Conservation (phyloP, 2,888 invertebrate genomes). For the Agrotis clavis region DNA sequence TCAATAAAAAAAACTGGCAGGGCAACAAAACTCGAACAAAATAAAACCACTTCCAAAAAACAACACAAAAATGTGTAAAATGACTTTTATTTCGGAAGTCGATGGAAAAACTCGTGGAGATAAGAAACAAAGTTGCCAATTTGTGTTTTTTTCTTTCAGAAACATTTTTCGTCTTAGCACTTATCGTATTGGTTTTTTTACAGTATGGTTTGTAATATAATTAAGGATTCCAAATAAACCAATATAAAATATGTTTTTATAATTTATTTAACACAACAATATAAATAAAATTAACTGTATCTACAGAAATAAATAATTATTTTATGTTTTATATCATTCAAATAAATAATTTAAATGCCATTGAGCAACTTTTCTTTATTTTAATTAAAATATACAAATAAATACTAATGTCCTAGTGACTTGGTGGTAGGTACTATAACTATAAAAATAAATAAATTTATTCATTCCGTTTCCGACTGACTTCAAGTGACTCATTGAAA, state of each 20-base stretch:
- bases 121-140: no score
- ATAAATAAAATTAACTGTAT: slow-evolving; percentile 45
- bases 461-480: slow-evolving; percentile 53
- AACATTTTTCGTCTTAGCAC: no score
- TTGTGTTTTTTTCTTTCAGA: no score
- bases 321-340: slow-evolving; percentile 1
- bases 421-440: slow-evolving; percentile 71
- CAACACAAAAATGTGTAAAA: no score
- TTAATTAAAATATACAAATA: slow-evolving; percentile 49
- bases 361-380: slow-evolving; percentile 27
- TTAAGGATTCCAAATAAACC: not conserved
- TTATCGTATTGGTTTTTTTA: no score
- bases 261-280: slow-evolving; percentile 49
- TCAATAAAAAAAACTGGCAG: no score
- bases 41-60: no score
- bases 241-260: not conserved
- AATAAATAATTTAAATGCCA: slow-evolving; percentile 5
- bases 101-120: no score
- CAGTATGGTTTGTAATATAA: no score
- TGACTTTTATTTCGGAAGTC: no score
- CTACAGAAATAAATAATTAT: slow-evolving; percentile 40
- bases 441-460: slow-evolving; percentile 57
- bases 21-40: no score
- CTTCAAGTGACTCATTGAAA: slow-evolving; percentile 68
- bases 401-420: slow-evolving; percentile 82